phyloP scores from a whole-genome alignment of 2,888 invertebrate species.

The Cantharis flavilabris region DNA sequence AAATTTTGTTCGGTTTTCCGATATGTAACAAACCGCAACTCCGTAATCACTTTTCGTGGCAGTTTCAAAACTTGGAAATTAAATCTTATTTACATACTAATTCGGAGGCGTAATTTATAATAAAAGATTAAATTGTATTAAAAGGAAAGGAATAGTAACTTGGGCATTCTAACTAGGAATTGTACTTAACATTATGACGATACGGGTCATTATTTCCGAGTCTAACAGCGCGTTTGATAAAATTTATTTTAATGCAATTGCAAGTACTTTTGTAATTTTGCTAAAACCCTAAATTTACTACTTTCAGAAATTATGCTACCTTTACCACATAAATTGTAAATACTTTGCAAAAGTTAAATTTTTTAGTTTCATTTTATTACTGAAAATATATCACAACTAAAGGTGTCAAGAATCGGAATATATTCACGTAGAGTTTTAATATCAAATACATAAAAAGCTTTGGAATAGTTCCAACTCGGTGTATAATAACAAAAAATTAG shows the following conservation, averaged over 20 bases:
- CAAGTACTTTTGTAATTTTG: slow-evolving; percentile 20
- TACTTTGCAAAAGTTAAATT: background rate
- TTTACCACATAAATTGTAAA: background rate
- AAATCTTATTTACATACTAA: background rate
- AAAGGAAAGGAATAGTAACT: background rate
- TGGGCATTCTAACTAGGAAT: slow-evolving; percentile 18
- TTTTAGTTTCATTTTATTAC: background rate
- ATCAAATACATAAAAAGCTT: background rate
- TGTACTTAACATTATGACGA: slow-evolving; percentile 19
- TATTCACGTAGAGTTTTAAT: background rate
- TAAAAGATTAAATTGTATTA: background rate
- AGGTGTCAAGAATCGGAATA: background rate
- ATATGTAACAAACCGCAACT: background rate
- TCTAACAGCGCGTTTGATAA: slow-evolving; percentile 14
- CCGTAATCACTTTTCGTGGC: background rate
- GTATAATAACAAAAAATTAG: background rate
- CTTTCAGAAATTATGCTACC: background rate
- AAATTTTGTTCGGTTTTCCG: background rate
- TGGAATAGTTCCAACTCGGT: background rate
- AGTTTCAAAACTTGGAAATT: background rate
- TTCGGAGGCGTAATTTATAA: background rate
- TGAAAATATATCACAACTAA: background rate
- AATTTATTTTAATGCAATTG: slow-evolving; percentile 26
- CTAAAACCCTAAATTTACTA: background rate
- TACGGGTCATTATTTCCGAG: slow-evolving; percentile 23